Conservation (phyloP, 2,797 vertebrate species). For the Enteromius mattozi region DNA sequence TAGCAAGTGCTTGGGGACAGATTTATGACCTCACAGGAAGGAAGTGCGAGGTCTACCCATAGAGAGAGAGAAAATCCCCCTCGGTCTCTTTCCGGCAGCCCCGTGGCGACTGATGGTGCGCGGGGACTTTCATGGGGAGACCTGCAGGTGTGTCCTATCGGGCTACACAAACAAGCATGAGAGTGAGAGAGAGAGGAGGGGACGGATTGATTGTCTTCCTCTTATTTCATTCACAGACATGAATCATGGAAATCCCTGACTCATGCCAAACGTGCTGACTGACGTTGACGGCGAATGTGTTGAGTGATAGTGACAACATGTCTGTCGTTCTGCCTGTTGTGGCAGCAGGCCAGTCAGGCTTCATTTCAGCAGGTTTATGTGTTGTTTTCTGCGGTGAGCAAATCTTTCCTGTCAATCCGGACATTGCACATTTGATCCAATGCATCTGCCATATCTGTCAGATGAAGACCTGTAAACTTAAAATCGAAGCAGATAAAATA, state of each 20-base stretch:
- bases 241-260: conserved; percentile 79
- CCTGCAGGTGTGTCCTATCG: conserved; percentile 26
- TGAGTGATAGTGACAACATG: conserved; percentile 75
- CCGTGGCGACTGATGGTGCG: not conserved
- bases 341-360: conserved; percentile 60
- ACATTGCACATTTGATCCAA: conserved; percentile 20
- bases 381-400: conserved; percentile 15
- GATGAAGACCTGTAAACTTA: not conserved
- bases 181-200: not conserved
- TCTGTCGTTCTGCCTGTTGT: conserved; percentile 72
- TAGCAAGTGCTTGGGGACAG: conserved; percentile 73
- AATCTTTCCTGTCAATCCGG: conserved; percentile 42
- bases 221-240: conserved; percentile 67
- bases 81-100: not conserved
- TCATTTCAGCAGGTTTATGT: conserved; percentile 1
- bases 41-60: conserved; percentile 76
- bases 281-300: conserved; percentile 66
- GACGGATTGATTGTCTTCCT: conserved; percentile 51
- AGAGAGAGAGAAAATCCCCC: conserved; percentile 44
- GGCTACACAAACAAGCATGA: not conserved
- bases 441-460: conserved; percentile 10
- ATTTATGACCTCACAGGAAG: conserved; percentile 83
- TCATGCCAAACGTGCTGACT: conserved; percentile 67
- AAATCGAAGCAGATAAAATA: not conserved
- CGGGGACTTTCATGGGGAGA: conserved; percentile 17